These are phyloP conservation scores for Cyphomyrus discorhynchus DNA, from an alignment of 2,113 vertebrate genomes.

Conservation along the genomic window DNA sequence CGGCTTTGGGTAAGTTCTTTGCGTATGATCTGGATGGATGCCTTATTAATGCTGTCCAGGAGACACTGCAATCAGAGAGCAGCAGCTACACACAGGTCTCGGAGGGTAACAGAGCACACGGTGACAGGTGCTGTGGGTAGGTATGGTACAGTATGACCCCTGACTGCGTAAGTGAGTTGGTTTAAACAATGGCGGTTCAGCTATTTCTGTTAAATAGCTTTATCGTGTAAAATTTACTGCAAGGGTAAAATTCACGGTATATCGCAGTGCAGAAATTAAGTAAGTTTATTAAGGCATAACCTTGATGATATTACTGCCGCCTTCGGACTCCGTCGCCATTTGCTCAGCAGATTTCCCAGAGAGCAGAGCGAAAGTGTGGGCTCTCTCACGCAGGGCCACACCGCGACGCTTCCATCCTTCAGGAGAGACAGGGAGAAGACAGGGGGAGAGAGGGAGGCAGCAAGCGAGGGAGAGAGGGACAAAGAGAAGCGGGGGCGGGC, in stretches of 20 bases:
- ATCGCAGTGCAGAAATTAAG: not conserved
- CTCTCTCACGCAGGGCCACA: constrained; percentile 58
- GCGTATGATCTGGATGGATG: constrained; percentile 55
- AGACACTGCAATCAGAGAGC: constrained; percentile 56
- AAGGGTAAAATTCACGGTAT: not conserved
- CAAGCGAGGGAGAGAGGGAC: constrained; percentile 28
- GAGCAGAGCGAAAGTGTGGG: constrained; percentile 28
- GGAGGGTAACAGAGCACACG: too few relatives aligned
- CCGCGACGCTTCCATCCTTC: constrained; percentile 82
- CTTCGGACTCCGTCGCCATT: not conserved
- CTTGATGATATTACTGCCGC: not conserved
- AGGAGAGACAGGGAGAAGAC: constrained; percentile 27
- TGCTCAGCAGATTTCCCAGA: constrained; percentile 21
- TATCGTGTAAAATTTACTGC: not conserved
- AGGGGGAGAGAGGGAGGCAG: constrained; percentile 1
- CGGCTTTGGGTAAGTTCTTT: constrained; percentile 48
- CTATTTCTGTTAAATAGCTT: not conserved
- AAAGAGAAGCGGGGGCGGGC: constrained; percentile 35
- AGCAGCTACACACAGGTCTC: constrained; percentile 53
- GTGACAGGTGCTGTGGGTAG: not conserved
- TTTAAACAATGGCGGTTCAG: not conserved
- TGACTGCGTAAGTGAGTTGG: not conserved
- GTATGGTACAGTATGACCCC: not conserved
- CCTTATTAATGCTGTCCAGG: constrained; percentile 62
- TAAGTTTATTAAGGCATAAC: not conserved